Percentiles rank a stretch among this genome's conserved stretches.
Evolutionary conservation across 2,888 invertebrate species (phyloP).

Genomic region (Steinernema hermaphroditum): DNA sequence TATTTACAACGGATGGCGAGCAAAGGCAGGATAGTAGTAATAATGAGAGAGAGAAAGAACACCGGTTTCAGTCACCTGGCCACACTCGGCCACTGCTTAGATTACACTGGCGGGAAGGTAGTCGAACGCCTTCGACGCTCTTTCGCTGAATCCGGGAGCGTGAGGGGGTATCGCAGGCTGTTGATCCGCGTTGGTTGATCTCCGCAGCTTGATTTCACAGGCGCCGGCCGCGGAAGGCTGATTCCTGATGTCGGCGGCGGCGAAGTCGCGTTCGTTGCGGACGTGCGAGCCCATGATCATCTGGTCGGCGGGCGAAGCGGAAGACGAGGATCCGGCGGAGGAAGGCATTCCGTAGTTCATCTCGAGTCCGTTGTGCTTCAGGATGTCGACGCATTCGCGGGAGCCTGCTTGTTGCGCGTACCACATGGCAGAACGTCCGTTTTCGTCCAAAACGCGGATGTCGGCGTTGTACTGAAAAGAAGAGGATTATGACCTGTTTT

Average conservation of each 20-base stretch:
- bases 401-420: slow-evolving; percentile 73
- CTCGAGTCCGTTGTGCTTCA: slow-evolving; percentile 34
- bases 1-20: slow-evolving; percentile 15
- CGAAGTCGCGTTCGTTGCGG: not conserved
- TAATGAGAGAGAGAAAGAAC: not conserved
- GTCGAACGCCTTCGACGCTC: slow-evolving; percentile 17
- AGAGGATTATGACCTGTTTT: too few species aligned
- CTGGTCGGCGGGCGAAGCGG: slow-evolving; percentile 10
- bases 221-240: not conserved
- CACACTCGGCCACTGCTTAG: not conserved
- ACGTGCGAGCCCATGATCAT: slow-evolving; percentile 19
- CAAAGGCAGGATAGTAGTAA: slow-evolving; percentile 2
- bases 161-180: slow-evolving; percentile 3
- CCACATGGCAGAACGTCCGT: slow-evolving; percentile 80
- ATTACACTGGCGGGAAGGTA: slow-evolving; percentile 12
- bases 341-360: slow-evolving; percentile 32
- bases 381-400: slow-evolving; percentile 44
- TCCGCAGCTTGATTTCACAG: not conserved
- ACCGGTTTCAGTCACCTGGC: not conserved
- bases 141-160: slow-evolving; percentile 2
- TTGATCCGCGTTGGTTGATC: not conserved
- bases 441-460: slow-evolving; percentile 84
- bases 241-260: not conserved
- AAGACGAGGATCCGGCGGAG: slow-evolving; percentile 42
- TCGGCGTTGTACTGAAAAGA: slow-evolving; percentile 85